phyloP scores from a whole-genome alignment of 2,797 vertebrate genomes.

The Falco naumanni region DNA sequence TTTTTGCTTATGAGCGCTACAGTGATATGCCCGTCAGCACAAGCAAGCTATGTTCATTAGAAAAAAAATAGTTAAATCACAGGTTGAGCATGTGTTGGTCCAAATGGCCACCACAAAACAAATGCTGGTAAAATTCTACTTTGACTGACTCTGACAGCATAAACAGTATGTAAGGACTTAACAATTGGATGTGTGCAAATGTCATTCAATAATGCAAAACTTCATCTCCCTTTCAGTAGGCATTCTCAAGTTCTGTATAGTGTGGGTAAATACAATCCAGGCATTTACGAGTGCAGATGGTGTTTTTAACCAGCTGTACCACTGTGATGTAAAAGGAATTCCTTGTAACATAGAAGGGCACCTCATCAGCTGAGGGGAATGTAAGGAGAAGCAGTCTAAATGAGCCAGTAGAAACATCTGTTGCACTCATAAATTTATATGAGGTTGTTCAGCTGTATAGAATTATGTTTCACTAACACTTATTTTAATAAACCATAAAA shows the following conservation, averaged over 20 bases:
- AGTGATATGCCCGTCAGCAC: background rate
- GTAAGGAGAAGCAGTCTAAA: slow-evolving; percentile 45
- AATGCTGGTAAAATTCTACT: background rate
- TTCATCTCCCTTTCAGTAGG: slow-evolving; percentile 28
- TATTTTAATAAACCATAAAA: slow-evolving; percentile 65
- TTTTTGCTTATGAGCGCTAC: background rate
- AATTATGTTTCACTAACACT: slow-evolving; percentile 63
- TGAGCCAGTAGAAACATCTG: slow-evolving; percentile 68
- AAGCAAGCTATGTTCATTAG: background rate
- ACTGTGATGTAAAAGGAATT: slow-evolving; percentile 66
- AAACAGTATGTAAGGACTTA: background rate
- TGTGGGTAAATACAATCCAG: slow-evolving; percentile 35
- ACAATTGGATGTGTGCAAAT: background rate
- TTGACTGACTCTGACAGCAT: background rate
- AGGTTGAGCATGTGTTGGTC: background rate
- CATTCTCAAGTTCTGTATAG: slow-evolving; percentile 18
- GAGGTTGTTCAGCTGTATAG: slow-evolving; percentile 55
- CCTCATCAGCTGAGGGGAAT: slow-evolving; percentile 68
- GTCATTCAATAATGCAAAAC: background rate
- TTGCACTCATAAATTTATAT: slow-evolving; percentile 66
- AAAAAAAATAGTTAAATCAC: background rate
- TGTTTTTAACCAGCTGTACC: slow-evolving; percentile 62
- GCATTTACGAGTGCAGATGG: slow-evolving; percentile 59
- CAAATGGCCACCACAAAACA: background rate
- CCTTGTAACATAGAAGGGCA: slow-evolving; percentile 60